Base-by-base conservation (phyloP, 2,888 invertebrate species). In the Epirrhoe alternata region DNA sequence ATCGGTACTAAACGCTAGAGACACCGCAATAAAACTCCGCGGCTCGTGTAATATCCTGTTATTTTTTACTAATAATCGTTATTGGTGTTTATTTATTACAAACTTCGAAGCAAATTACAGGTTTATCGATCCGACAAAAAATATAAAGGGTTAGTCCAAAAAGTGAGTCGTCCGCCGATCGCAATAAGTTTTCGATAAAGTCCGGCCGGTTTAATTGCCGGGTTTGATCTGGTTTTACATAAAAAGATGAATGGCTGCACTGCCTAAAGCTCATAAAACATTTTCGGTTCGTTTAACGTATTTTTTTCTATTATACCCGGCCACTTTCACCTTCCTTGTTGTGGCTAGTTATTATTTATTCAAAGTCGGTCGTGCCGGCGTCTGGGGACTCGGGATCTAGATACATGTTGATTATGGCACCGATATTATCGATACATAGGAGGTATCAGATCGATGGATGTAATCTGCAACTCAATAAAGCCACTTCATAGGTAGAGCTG, bases 41-140 rank as follows among this genome's bases (percentile, higher is more conserved):
- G 77, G 79, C 83, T 79, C 83, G 76, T 81, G 85, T 92, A 92
- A 92, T 92, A 92, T 92, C 91, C 92, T 92, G 89, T 92, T 91
- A 92, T 92, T 92, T 92, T 88, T 88, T 89, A 87, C 84, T 92
- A 93, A 93, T 92, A 92, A 92, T 92, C 89, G 89, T 92, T 92
- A 93, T 92, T 92, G 92, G 87, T 92, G 92, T 92, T 93, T 93
- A 93, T 93, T 93, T 93, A 93, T 93, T 92, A 91, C 90, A 87
- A 90, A 84, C 85, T 84, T 86, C 84, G 87, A 80, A 84, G 83
- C 90, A 93, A 93, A 93, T 93, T 93, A 93, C 86, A 92, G 92
- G 92, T 89, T 91, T 91, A 88, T 90, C 89, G 89, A 84, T 79
- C 81, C 79, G 81, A 87, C 86, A 92, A 92, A 92, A 91, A 91